phyloP scores from a whole-genome alignment of 2,113 vertebrate genomes.

The Brachypteracias leptosomus region DNA sequence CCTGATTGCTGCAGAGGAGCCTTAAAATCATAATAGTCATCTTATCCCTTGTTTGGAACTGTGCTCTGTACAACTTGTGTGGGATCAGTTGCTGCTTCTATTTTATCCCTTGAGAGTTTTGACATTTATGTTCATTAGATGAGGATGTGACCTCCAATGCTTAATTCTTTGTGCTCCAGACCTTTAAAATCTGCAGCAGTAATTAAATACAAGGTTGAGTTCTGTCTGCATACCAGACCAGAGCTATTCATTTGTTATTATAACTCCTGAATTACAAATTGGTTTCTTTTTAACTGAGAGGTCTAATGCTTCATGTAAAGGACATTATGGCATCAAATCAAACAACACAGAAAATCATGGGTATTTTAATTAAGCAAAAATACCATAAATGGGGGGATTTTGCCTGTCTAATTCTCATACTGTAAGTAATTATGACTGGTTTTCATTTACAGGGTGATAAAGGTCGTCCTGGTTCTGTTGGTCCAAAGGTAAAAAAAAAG shows the following conservation, averaged over 20 bases:
- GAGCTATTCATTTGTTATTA: background rate
- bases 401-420: background rate
- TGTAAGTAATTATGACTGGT: background rate
- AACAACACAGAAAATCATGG: background rate
- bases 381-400: background rate
- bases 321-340: background rate
- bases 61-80: background rate
- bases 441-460: constrained; percentile 82
- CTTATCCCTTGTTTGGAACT: background rate
- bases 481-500: constrained; percentile 80
- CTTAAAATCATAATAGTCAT: background rate
- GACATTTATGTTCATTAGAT: background rate
- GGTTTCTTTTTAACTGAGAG: background rate
- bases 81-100: background rate
- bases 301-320: background rate
- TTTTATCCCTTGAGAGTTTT: background rate
- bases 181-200: background rate
- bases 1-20: background rate
- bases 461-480: constrained; percentile 78
- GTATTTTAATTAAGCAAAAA: background rate
- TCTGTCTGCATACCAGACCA: background rate
- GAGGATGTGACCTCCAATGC: background rate
- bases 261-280: background rate
- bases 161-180: background rate
- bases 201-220: background rate